These are phyloP conservation scores for Tipula vernalis DNA, from an alignment of 2,888 invertebrate genomes.

Conservation along the genomic window DNA sequence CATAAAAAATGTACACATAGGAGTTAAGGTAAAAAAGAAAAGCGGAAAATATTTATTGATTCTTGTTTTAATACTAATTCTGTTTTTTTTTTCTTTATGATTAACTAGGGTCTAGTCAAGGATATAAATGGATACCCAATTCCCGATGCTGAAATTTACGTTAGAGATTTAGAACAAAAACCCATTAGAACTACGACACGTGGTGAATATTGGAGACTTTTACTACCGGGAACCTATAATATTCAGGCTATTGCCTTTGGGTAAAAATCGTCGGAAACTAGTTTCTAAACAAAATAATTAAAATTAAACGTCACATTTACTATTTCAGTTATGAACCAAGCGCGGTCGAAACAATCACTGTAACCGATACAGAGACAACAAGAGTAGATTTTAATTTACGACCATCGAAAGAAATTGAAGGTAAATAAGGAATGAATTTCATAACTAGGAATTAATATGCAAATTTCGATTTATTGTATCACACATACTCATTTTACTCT, in stretches of 20 bases:
- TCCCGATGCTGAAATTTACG: conserved; percentile 57
- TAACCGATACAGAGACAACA: conserved; percentile 30
- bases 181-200: conserved; percentile 60
- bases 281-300: conserved; percentile 13
- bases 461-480: conserved; percentile 23
- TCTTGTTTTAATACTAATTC: not conserved
- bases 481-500: not conserved
- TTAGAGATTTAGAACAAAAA: conserved; percentile 65
- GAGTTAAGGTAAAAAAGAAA: conserved; percentile 39
- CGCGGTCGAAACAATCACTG: conserved; percentile 26
- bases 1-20: conserved; percentile 69
- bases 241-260: conserved; percentile 60
- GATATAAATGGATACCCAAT: conserved; percentile 33
- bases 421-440: not conserved
- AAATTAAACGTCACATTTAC: not conserved
- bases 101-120: conserved; percentile 27
- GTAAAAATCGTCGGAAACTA: conserved; percentile 36
- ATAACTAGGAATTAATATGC: not conserved
- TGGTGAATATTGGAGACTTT: conserved; percentile 91
- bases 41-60: not conserved
- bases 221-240: conserved; percentile 76
- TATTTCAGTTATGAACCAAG: conserved; percentile 42
- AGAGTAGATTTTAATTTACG: conserved; percentile 31
- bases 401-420: conserved; percentile 24
- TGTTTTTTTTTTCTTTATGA: conserved; percentile 6